Percentiles rank a stretch among this genome's conserved stretches.
phyloP scores from a whole-genome alignment of 2,888 invertebrate species.

The Erebia ligea region DNA sequence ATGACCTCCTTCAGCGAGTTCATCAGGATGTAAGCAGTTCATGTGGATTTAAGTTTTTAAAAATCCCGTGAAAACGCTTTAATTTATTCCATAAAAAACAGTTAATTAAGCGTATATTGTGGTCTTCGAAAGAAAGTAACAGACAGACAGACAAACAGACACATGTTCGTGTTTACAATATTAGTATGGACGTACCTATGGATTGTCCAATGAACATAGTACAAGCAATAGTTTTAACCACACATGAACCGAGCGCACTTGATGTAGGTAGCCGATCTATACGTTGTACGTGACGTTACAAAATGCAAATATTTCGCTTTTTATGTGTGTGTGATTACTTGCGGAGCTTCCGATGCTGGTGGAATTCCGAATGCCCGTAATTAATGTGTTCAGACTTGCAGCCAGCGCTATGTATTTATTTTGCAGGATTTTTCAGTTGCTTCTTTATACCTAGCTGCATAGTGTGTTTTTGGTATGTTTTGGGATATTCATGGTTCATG shows the following conservation, averaged over 20 bases:
- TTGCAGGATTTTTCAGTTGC: conserved; percentile 22
- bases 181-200: background rate
- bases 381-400: conserved; percentile 70
- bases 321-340: conserved; percentile 66
- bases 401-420: conserved; percentile 27
- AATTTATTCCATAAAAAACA: too few relatives aligned
- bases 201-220: conserved; percentile 11
- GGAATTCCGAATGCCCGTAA: conserved; percentile 74
- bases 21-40: too few relatives aligned
- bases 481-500: background rate
- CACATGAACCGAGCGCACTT: background rate
- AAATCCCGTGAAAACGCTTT: too few relatives aligned
- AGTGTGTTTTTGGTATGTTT: background rate
- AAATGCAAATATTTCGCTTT: conserved; percentile 41
- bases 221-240: conserved; percentile 11
- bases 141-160: too few relatives aligned
- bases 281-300: conserved; percentile 25
- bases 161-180: too few relatives aligned
- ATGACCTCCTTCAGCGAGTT: too few relatives aligned
- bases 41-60: too few relatives aligned
- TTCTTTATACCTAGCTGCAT: conserved; percentile 2
- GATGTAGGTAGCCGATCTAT: conserved; percentile 13
- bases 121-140: too few relatives aligned
- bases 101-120: too few relatives aligned
- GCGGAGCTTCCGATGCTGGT: conserved; percentile 68